Conservation (phyloP, 1,140 invertebrate genomes). For the Diploscapter pachys region DNA sequence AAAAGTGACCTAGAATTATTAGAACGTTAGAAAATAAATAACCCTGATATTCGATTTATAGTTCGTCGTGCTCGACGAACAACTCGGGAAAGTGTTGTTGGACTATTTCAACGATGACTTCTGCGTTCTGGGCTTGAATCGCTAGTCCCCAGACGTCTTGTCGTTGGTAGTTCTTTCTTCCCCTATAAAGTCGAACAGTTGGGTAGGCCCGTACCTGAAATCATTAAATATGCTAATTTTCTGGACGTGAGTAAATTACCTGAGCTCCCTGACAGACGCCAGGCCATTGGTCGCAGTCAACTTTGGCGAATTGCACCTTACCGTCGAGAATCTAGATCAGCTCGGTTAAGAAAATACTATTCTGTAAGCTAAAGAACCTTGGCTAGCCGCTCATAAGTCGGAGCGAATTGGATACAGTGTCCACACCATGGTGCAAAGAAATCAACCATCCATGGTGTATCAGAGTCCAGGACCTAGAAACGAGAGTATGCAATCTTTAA, state of each 20-base stretch:
- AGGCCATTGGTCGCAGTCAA: slow-evolving; percentile 50
- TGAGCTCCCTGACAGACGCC: slow-evolving; percentile 39
- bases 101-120: slow-evolving; percentile 32
- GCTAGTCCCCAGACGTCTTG: slow-evolving; percentile 34
- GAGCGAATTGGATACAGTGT: slow-evolving; percentile 57
- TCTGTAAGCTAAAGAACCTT: slow-evolving; percentile 31
- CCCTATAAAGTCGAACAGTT: slow-evolving; percentile 39
- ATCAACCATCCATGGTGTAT: slow-evolving; percentile 91
- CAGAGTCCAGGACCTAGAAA: slow-evolving; percentile 63
- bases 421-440: slow-evolving; percentile 79
- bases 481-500: neutral
- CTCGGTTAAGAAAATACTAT: slow-evolving; percentile 1
- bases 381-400: slow-evolving; percentile 51
- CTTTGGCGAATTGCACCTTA: slow-evolving; percentile 50
- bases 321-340: slow-evolving; percentile 48
- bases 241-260: neutral
- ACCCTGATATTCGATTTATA: slow-evolving; percentile 18
- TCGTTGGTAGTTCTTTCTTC: slow-evolving; percentile 18
- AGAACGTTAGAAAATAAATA: too few relatives aligned
- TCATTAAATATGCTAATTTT: neutral
- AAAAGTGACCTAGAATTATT: too few relatives aligned
- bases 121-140: slow-evolving; percentile 35
- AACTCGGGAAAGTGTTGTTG: slow-evolving; percentile 27
- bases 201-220: slow-evolving; percentile 37
- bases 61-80: slow-evolving; percentile 31